Conservation (phyloP, 2,888 invertebrate species). For the Lamellibrachia satsuma region DNA sequence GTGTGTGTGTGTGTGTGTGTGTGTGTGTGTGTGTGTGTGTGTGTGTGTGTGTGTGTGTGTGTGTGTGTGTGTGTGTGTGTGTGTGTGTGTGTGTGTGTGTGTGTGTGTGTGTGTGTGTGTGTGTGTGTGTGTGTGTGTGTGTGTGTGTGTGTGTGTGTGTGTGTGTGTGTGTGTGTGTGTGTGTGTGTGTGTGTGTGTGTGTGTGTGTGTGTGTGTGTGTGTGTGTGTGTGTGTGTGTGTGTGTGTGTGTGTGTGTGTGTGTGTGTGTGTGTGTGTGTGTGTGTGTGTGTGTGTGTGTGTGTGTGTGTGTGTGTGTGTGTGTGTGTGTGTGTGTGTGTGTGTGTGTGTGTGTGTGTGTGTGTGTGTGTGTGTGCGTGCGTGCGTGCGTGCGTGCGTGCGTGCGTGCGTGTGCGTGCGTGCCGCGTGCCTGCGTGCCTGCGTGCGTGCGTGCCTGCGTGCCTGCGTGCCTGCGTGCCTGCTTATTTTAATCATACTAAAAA, state of each 20-base stretch:
- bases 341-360: too few relatives aligned
- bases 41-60: slow-evolving; percentile 62
- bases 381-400: neutral
- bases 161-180: slow-evolving; percentile 62
- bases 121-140: neutral
- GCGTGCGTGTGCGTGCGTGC: slow-evolving; percentile 62
- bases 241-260: neutral
- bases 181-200: slow-evolving; percentile 24
- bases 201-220: too few relatives aligned
- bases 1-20: slow-evolving; percentile 23
- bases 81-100: too few relatives aligned
- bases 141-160: neutral
- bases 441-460: slow-evolving; percentile 62
- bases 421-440: slow-evolving; percentile 21
- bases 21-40: neutral
- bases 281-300: slow-evolving; percentile 62
- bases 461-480: slow-evolving; percentile 22
- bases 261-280: neutral
- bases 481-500: neutral
- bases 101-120: too few relatives aligned
- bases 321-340: neutral
- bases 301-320: slow-evolving; percentile 23
- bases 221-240: too few relatives aligned
- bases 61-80: slow-evolving; percentile 22
- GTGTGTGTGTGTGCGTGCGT: too few relatives aligned